Evolutionary conservation across 2,797 vertebrate genomes (phyloP).

Genomic region (Acanthurus leucopareius): DNA sequence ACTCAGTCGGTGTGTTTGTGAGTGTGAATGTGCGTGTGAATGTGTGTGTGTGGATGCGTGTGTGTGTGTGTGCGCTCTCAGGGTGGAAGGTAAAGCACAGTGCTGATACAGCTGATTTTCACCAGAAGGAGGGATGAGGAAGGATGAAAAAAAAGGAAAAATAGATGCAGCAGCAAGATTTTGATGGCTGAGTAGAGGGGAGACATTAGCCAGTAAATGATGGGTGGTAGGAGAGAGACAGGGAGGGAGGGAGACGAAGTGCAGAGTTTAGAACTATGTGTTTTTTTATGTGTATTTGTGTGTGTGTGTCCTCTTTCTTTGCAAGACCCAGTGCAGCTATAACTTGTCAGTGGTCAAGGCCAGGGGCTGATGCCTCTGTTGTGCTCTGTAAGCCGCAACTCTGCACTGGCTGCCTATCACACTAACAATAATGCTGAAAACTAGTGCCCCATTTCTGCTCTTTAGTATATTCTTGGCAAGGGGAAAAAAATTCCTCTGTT

Average conservation of each 20-base stretch:
- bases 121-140: slow-evolving; percentile 58
- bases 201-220: slow-evolving; percentile 84
- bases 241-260: slow-evolving; percentile 27
- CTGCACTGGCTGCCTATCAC: slow-evolving; percentile 49
- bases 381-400: slow-evolving; percentile 51
- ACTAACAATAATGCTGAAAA: slow-evolving; percentile 50
- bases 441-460: neutral
- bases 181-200: slow-evolving; percentile 80
- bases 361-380: slow-evolving; percentile 43
- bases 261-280: slow-evolving; percentile 53
- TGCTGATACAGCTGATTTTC: slow-evolving; percentile 83
- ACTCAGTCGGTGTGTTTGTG: slow-evolving; percentile 31
- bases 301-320: slow-evolving; percentile 31
- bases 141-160: slow-evolving; percentile 37
- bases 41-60: slow-evolving; percentile 28
- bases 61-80: slow-evolving; percentile 45
- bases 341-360: slow-evolving; percentile 78
- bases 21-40: too few species aligned
- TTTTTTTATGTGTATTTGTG: slow-evolving; percentile 35
- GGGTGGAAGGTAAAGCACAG: slow-evolving; percentile 66
- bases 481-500: neutral
- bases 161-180: slow-evolving; percentile 81
- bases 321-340: slow-evolving; percentile 62
- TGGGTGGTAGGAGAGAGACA: slow-evolving; percentile 65
- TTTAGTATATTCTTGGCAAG: neutral